Base-by-base conservation (phyloP, 2,888 invertebrate species). In the Caenorhabditis plicata region DNA sequence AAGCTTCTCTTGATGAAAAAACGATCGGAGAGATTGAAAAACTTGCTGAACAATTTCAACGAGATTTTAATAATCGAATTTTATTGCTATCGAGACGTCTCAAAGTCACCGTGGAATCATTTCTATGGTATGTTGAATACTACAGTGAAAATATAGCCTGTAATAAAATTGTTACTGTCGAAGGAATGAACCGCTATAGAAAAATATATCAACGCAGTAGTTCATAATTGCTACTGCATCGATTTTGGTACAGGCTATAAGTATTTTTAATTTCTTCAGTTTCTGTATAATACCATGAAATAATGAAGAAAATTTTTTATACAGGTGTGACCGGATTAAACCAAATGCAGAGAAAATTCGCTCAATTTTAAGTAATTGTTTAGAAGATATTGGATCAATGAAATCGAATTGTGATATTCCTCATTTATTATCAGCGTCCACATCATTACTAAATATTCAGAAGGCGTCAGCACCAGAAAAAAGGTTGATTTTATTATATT, bases 71-170 rank as follows among this genome's bases (percentile, higher is more conserved):
- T 19, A 55, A 62, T 13, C 63, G 71, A 13, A 56, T 60, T 26
- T 40, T 71, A 80, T 90, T 92, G 85, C 85, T 96, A 64, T 84
- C 95, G 5, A 92, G 92, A 44, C 86, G 96, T 42, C 83, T 96
- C 29, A 95, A 96, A 82, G 93, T 94, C 56, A 98, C 96, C 0
- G 88, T 96, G 74, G 91, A 93, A 82, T 95, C 95, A 47, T 98
- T 96, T 82, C 88, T 81, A 64, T 85, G 85, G 85, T 66, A 43
- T 36, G 27, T 38, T 39, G 20, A 7, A 26, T 41, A 15, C 7
- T 27, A 3, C 32, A 4, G 17, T 13, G 5, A 19, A 15, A 19
- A n/a, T n/a, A n/a, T n/a, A n/a, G n/a, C n/a, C n/a, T n/a, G n/a
- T n/a, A n/a, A n/a, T n/a, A n/a, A n/a, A n/a, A n/a, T n/a, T n/a